These are phyloP conservation scores for Pomatostomus ruficeps DNA, from an alignment of 2,113 vertebrate species.

Conservation along the genomic window DNA sequence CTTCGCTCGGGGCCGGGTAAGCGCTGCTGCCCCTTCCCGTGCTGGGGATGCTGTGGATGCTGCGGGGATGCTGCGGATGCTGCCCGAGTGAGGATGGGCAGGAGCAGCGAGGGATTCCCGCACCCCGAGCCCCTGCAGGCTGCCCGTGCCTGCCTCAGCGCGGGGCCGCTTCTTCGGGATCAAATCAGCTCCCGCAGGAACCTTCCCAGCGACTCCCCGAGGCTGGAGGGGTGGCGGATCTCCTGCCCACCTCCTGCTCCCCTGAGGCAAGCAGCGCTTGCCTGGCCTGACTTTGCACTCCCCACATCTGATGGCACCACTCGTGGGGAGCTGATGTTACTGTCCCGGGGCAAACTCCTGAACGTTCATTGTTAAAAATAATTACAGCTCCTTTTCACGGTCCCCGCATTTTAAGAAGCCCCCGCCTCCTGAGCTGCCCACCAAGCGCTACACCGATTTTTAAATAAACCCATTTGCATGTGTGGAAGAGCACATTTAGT, in stretches of 20 bases:
- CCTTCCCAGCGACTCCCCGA: neutral
- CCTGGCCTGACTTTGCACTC: neutral
- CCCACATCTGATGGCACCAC: neutral
- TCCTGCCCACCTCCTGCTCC: neutral
- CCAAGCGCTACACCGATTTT: neutral
- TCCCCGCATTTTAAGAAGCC: neutral
- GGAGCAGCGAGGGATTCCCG: too few relatives aligned
- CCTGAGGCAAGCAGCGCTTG: neutral
- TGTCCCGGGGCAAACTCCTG: neutral
- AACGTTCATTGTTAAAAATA: neutral
- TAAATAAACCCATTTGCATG: neutral
- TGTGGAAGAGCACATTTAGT: neutral
- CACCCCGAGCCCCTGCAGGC: too few relatives aligned
- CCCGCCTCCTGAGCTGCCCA: neutral
- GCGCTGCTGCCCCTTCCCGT: too few relatives aligned
- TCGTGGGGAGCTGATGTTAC: neutral
- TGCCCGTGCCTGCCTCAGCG: neutral
- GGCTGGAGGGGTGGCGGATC: neutral
- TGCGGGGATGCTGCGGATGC: too few relatives aligned
- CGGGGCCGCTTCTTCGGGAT: neutral
- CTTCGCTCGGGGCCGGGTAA: too few relatives aligned
- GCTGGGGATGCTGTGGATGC: too few relatives aligned
- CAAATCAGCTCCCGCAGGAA: neutral
- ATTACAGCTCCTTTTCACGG: neutral
- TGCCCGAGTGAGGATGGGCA: too few relatives aligned